Conservation (phyloP, 2,113 vertebrate genomes). For the Edolisoma coerulescens region DNA sequence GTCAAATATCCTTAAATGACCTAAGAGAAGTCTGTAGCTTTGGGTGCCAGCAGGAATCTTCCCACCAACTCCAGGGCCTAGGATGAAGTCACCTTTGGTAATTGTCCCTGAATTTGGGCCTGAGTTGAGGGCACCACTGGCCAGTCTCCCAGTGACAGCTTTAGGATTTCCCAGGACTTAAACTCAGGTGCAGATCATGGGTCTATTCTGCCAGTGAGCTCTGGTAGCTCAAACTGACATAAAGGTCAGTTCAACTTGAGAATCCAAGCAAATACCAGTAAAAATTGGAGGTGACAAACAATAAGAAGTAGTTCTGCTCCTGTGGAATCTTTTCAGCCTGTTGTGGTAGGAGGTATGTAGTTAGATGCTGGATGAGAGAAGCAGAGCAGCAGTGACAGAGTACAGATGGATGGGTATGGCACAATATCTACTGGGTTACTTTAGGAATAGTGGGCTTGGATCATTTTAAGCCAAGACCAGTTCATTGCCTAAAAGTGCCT, state of each 20-base stretch:
- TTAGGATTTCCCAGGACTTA: not conserved
- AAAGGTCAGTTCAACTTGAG: not conserved
- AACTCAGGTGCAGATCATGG: not conserved
- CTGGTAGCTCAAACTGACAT: not conserved
- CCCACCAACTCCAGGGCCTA: not conserved
- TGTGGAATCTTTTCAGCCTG: not conserved
- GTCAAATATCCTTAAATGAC: not conserved
- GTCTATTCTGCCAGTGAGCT: not conserved
- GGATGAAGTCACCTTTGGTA: not conserved
- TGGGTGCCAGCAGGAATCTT: not conserved
- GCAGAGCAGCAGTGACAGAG: not conserved
- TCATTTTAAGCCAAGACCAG: not conserved
- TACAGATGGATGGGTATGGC: not conserved
- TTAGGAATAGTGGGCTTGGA: not conserved
- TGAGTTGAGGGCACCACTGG: not conserved
- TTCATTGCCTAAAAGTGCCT: not conserved
- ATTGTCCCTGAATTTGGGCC: not conserved
- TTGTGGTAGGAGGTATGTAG: not conserved
- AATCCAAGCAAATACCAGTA: not conserved
- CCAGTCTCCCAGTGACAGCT: not conserved
- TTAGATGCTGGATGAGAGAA: not conserved
- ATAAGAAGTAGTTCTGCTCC: not conserved
- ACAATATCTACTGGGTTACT: not conserved
- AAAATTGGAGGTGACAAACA: not conserved
- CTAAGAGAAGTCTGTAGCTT: not conserved